Evolutionary conservation across 2,113 vertebrate genomes (phyloP).

Genomic region (Hippocampus zosterae): DNA sequence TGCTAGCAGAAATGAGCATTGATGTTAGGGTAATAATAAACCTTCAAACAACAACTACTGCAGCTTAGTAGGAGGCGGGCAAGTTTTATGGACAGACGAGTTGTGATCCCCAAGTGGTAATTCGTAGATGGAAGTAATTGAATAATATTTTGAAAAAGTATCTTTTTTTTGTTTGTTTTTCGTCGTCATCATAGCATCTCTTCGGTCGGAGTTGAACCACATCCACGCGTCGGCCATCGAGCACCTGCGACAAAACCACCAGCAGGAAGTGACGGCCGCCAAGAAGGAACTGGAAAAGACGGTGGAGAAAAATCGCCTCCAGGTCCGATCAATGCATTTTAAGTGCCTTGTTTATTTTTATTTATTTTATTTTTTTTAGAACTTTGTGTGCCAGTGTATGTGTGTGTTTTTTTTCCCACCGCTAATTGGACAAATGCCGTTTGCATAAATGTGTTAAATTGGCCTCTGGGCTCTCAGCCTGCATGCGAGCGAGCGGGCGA

Average conservation of each 20-base stretch:
- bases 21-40: no score
- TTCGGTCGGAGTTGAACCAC: constrained; percentile 94
- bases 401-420: neutral
- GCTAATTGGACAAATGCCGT: constrained; percentile 2
- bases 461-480: neutral
- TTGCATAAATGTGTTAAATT: constrained; percentile 2
- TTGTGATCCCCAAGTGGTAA: no score
- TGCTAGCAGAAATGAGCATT: no score
- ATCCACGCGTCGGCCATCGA: constrained; percentile 93
- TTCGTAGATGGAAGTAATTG: no score
- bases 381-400: neutral
- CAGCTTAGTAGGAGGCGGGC: no score
- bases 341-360: neutral
- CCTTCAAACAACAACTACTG: no score
- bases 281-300: constrained; percentile 87
- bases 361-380: neutral
- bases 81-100: no score
- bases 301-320: constrained; percentile 81
- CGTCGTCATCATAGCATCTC: constrained; percentile 74
- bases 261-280: constrained; percentile 83
- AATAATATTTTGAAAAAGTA: neutral
- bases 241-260: constrained; percentile 86
- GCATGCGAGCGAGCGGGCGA: neutral
- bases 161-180: neutral
- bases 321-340: constrained; percentile 66